phyloP scores from a whole-genome alignment of 2,113 vertebrate genomes.

The Mobula birostris region DNA sequence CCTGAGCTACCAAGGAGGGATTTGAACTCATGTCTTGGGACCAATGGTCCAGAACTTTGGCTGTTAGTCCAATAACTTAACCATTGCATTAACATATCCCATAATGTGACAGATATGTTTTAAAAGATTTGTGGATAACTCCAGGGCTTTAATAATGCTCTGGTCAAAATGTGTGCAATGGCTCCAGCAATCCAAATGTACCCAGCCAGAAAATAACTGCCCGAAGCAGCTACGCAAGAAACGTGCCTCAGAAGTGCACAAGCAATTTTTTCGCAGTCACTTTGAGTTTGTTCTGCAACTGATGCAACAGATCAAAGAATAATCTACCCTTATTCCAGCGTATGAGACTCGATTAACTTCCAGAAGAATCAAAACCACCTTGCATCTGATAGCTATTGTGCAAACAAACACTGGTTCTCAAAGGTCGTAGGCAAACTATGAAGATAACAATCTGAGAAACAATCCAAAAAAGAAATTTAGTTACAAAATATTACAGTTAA shows the following conservation, averaged over 20 bases:
- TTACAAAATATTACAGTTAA: not conserved
- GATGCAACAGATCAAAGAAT: not conserved
- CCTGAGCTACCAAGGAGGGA: no score
- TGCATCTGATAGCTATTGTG: not conserved
- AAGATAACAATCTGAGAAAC: not conserved
- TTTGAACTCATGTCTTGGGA: no score
- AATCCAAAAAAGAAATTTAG: not conserved
- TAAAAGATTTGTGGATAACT: not conserved
- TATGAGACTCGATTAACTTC: not conserved
- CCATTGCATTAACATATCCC: no score
- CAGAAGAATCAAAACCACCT: not conserved
- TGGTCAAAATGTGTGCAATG: not conserved
- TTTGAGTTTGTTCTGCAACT: not conserved
- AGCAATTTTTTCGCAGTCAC: not conserved
- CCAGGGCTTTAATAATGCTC: not conserved
- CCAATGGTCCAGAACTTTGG: no score
- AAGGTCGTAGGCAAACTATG: not conserved
- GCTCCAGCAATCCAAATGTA: not conserved
- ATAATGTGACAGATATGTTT: not conserved
- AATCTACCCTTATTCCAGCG: not conserved
- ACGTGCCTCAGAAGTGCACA: not conserved
- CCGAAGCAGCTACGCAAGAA: not conserved
- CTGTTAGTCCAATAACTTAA: no score
- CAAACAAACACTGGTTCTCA: not conserved
- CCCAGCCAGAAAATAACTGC: not conserved